phyloP scores from a whole-genome alignment of 2,113 vertebrate species.

The Aldabrachelys gigantea region DNA sequence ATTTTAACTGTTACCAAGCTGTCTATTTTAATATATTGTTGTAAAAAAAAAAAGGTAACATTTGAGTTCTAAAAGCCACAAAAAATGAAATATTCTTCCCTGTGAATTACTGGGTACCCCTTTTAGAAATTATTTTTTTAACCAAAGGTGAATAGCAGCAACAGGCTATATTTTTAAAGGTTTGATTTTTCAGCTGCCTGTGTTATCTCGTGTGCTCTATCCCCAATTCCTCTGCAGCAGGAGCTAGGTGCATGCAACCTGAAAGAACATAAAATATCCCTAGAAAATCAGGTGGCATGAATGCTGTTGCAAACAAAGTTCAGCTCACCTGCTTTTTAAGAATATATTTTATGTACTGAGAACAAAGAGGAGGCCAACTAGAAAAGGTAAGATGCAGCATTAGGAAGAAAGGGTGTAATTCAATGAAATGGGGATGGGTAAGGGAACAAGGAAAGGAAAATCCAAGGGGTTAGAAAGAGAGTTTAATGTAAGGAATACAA shows the following conservation, averaged over 20 bases:
- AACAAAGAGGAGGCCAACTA: background rate
- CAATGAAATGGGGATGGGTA: background rate
- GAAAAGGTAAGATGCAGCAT: background rate
- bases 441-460: constrained; percentile 18
- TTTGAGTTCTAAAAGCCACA: background rate
- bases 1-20: background rate
- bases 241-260: background rate
- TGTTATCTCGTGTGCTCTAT: background rate
- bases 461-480: background rate
- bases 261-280: background rate
- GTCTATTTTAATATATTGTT: background rate
- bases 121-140: background rate
- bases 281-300: constrained; percentile 29
- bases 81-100: background rate
- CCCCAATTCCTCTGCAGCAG: background rate
- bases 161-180: background rate
- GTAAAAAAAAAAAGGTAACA: background rate
- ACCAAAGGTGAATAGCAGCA: background rate
- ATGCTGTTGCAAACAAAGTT: background rate
- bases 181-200: no score
- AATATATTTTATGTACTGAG: background rate
- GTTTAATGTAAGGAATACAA: background rate
- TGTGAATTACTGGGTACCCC: background rate
- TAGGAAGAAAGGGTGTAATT: background rate
- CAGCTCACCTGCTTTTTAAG: background rate